Percentiles rank a stretch among this genome's conserved stretches.
phyloP scores from a whole-genome alignment of 2,797 vertebrate genomes.

The Pipistrellus kuhlii region DNA sequence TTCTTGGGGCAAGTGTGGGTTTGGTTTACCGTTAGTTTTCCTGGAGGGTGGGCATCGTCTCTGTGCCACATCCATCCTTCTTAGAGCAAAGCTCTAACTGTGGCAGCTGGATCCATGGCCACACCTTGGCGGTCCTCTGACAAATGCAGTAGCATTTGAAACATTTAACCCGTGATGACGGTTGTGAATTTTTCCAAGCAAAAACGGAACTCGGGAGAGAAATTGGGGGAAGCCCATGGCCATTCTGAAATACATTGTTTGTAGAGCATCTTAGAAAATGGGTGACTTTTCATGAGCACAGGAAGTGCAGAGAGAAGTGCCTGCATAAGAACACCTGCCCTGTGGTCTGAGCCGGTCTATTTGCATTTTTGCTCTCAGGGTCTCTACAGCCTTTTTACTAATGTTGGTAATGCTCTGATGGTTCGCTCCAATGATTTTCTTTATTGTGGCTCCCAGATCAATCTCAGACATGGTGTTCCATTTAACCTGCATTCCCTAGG shows the following conservation, averaged over 20 bases:
- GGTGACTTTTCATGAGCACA: constrained; percentile 15
- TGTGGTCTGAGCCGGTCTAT: neutral
- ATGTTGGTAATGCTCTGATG: constrained; percentile 64
- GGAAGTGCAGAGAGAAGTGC: neutral
- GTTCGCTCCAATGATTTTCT: constrained; percentile 78
- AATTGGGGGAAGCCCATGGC: constrained; percentile 11
- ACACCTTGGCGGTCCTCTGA: neutral
- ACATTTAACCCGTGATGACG: constrained; percentile 33
- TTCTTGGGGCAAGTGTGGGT: neutral
- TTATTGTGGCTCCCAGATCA: constrained; percentile 77
- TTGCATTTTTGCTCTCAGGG: constrained; percentile 65
- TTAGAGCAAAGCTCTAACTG: neutral
- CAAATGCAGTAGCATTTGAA: constrained; percentile 17
- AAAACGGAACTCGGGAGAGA: constrained; percentile 50
- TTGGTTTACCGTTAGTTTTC: neutral
- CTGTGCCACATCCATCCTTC: neutral
- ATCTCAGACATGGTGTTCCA: constrained; percentile 76
- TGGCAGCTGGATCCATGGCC: neutral
- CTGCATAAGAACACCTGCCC: constrained; percentile 58
- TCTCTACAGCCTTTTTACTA: constrained; percentile 45
- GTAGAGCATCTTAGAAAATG: constrained; percentile 44
- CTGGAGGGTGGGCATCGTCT: neutral
- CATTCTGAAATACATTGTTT: constrained; percentile 51
- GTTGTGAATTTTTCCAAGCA: neutral
- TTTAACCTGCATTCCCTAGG: constrained; percentile 82